Percentiles rank a stretch among this genome's conserved stretches.
These are phyloP conservation scores for Zele albiditarsus DNA, from an alignment of 2,888 invertebrate genomes.

Conservation along the genomic window DNA sequence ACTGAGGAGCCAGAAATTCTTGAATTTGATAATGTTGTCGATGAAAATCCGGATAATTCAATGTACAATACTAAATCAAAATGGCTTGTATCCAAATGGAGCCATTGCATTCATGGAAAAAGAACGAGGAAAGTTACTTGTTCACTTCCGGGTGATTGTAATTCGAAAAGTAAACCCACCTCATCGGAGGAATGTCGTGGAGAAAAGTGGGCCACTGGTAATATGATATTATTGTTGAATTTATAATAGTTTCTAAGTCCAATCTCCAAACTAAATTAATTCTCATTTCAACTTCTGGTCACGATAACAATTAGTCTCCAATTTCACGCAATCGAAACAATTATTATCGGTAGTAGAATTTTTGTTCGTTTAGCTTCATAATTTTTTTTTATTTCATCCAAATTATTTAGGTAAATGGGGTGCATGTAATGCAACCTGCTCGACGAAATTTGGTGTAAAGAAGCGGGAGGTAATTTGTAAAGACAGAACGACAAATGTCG, in stretches of 20 bases:
- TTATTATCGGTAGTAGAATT: too few relatives aligned
- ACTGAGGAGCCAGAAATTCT: conserved; percentile 67
- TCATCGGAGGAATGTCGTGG: conserved; percentile 61
- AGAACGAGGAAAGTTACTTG: conserved; percentile 63
- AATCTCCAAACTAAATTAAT: neutral
- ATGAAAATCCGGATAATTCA: conserved; percentile 64
- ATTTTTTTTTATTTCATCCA: neutral
- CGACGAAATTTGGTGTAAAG: conserved; percentile 60
- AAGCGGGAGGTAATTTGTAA: conserved; percentile 62
- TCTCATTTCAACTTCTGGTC: neutral
- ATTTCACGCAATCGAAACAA: too few relatives aligned
- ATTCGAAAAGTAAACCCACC: conserved; percentile 58
- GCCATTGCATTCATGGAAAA: conserved; percentile 60
- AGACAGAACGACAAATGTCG: conserved; percentile 60
- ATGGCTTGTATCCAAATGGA: conserved; percentile 67
- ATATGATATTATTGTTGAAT: conserved; percentile 21
- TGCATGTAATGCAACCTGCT: conserved; percentile 65
- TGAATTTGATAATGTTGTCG: conserved; percentile 67
- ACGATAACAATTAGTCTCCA: too few relatives aligned
- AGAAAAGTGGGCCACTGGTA: conserved; percentile 66
- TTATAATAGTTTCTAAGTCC: neutral
- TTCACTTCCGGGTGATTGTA: conserved; percentile 61
- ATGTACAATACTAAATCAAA: conserved; percentile 65
- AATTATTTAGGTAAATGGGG: conserved; percentile 62
- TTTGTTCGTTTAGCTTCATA: too few relatives aligned